Base-by-base conservation (phyloP, 2,888 invertebrate genomes). In the Caradrina clavipalpis region DNA sequence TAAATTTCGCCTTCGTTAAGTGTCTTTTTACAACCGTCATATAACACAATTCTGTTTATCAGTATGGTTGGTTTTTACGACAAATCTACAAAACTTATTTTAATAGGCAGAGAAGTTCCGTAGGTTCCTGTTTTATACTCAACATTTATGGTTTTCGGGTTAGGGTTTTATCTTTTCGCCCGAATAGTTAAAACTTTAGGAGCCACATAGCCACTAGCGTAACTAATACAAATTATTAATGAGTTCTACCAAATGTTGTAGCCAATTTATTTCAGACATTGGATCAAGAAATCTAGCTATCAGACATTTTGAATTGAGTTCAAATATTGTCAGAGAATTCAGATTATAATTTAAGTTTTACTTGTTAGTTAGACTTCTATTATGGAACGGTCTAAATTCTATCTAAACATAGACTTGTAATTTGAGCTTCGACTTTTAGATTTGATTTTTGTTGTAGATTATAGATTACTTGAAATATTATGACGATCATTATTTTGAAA, bases 321-420 rank as follows among this genome's bases (percentile, higher is more conserved):
- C 39, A 70, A 68, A 68, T 42, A 68, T 57, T 68, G 15, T n/a
- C 17, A 1, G 1, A 6, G 13, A 2, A 39, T 39, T 39, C 6
- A 19, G 35, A 47, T 21, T 21, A 5, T 53, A 10, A 13, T 42
- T 1, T 19, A 22, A 15, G 7, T 39, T 21, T 26, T 2, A 39
- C 13, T 69, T 39, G 3, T 13, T 13, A 17, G 49, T 39, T 26
- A 10, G 19, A 15, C 21, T 19, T 13, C 3, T 15, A 10, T 22
- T 10, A 45, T 35, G 3, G 6, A 13, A 31, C 2, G 26, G 10
- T 19, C 6, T 0, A 53, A 10, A 53, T 21, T 31, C 1, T 57
- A 19, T 39, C 39, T 39, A 17, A 57, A 17, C 19, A 17, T 0
- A 17, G 11, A 62, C 26, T 11, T 39, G 39, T 39, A 39, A 39